phyloP scores from a whole-genome alignment of 1,140 invertebrate genomes.

The Drosophila miranda region DNA sequence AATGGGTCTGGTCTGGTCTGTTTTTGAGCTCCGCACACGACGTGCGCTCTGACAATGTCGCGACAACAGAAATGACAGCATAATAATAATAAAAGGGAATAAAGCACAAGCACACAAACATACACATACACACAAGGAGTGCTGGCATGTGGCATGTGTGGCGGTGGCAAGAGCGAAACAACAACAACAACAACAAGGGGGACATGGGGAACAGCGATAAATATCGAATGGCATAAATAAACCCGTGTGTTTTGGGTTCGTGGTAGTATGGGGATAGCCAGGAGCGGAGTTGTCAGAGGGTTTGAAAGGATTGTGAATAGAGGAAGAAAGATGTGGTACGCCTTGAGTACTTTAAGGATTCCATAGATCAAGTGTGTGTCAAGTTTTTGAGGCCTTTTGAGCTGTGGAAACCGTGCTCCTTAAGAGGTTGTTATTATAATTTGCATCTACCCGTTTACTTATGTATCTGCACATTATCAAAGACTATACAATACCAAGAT shows the following conservation, averaged over 20 bases:
- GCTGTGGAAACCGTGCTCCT: too few relatives aligned
- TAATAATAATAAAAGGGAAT: conserved; percentile 77
- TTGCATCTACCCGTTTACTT: too few relatives aligned
- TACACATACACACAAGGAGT: conserved; percentile 6
- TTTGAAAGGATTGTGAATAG: too few relatives aligned
- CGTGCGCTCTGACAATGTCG: conserved; percentile 68
- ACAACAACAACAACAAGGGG: conserved; percentile 41
- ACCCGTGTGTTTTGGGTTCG: conserved; percentile 30
- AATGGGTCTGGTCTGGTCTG: background rate
- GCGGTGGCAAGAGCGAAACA: conserved; percentile 51
- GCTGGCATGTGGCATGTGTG: conserved; percentile 23
- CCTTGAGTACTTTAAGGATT: too few relatives aligned
- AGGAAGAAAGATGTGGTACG: too few relatives aligned
- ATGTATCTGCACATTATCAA: too few relatives aligned
- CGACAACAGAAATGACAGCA: conserved; percentile 76
- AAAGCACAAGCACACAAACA: conserved; percentile 29
- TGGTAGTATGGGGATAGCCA: conserved; percentile 11
- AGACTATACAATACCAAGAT: too few relatives aligned
- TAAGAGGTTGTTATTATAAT: too few relatives aligned
- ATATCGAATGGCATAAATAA: conserved; percentile 78
- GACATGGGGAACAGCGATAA: conserved; percentile 44
- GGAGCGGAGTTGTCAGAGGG: conserved; percentile 6
- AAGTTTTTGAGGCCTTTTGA: too few relatives aligned
- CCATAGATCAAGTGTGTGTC: too few relatives aligned
- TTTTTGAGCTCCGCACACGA: conserved; percentile 32